These are phyloP conservation scores for Gisinianus flammeolus DNA, from an alignment of 2,888 invertebrate species.

Conservation along the genomic window DNA sequence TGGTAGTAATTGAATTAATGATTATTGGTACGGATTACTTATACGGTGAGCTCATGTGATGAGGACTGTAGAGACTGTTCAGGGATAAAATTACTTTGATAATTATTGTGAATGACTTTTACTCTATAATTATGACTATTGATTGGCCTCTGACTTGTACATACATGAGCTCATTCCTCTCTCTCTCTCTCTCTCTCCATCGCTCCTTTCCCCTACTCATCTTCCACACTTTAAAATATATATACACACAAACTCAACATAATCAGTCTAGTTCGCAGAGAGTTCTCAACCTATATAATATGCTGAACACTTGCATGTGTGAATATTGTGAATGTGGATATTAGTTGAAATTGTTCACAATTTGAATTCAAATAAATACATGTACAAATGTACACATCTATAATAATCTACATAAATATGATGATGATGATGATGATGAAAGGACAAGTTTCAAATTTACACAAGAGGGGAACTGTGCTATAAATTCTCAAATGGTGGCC, in stretches of 20 bases:
- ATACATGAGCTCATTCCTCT: no score
- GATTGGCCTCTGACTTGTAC: constrained; percentile 9
- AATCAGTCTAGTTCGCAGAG: no score
- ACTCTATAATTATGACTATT: constrained; percentile 35
- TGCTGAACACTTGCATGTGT: no score
- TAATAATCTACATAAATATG: background rate
- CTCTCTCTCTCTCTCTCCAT: no score
- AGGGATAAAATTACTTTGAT: constrained; percentile 27
- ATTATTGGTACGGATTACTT: constrained; percentile 38
- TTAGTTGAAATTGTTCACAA: no score
- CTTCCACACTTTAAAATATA: background rate
- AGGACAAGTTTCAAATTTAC: background rate
- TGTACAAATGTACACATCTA: no score
- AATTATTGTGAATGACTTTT: constrained; percentile 37
- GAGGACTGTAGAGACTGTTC: background rate
- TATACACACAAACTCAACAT: background rate
- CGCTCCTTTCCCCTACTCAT: background rate
- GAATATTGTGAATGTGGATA: no score
- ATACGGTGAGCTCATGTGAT: constrained; percentile 13
- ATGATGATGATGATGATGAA: background rate
- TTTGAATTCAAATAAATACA: no score
- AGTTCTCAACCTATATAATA: no score
- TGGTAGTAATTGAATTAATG: constrained; percentile 39
- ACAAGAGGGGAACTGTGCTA: background rate
- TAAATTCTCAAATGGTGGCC: background rate